Conservation (phyloP, 2,888 invertebrate genomes). For the Anticlea derivata region DNA sequence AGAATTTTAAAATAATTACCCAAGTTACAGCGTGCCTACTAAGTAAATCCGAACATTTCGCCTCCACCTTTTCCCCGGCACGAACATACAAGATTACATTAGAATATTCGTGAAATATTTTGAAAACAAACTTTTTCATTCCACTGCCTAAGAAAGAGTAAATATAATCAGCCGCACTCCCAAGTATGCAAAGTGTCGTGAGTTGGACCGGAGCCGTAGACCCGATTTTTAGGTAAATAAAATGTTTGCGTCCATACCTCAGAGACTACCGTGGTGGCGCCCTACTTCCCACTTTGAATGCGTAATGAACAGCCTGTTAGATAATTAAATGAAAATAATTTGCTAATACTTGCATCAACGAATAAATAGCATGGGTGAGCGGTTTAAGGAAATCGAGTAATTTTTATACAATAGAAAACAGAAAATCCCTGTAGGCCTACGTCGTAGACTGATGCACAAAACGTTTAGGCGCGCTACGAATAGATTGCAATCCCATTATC, state of each 20-base stretch:
- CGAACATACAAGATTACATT: slow-evolving; percentile 30
- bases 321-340: slow-evolving; percentile 49
- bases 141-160: slow-evolving; percentile 30
- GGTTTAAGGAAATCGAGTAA: neutral
- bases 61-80: slow-evolving; percentile 21
- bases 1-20: slow-evolving; percentile 34
- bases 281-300: slow-evolving; percentile 54
- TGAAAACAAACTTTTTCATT: slow-evolving; percentile 32
- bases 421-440: slow-evolving; percentile 12
- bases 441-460: slow-evolving; percentile 18
- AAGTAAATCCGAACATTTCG: slow-evolving; percentile 32
- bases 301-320: slow-evolving; percentile 58
- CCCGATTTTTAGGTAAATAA: slow-evolving; percentile 64
- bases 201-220: slow-evolving; percentile 49
- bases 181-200: slow-evolving; percentile 45
- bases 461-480: slow-evolving; percentile 20
- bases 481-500: slow-evolving; percentile 25
- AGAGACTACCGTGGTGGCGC: slow-evolving; percentile 45
- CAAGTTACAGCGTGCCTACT: slow-evolving; percentile 28
- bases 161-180: slow-evolving; percentile 36
- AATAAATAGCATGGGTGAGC: neutral
- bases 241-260: slow-evolving; percentile 51
- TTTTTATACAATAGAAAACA: slow-evolving; percentile 2
- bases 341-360: neutral
- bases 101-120: slow-evolving; percentile 32